phyloP scores from a whole-genome alignment of 2,113 vertebrate species.

The Hiodon alosoides region DNA sequence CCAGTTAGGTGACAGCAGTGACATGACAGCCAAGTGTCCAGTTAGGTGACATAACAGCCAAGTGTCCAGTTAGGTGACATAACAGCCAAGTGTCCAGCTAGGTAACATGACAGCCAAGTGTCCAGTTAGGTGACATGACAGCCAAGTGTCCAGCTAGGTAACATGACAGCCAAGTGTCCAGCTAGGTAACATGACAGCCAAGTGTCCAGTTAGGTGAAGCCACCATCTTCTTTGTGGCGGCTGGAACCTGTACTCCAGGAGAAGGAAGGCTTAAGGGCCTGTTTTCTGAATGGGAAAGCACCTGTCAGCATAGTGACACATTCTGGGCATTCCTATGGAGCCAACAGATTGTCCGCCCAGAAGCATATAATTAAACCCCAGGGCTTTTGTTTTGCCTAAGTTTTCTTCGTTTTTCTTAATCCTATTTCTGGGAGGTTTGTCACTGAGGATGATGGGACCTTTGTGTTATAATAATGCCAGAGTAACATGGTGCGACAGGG shows the following conservation, averaged over 20 bases:
- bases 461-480: too few species aligned
- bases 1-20: conserved; percentile 1
- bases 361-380: conserved; percentile 33
- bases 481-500: too few species aligned
- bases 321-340: conserved; percentile 27
- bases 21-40: background rate
- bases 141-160: too few species aligned
- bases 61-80: too few species aligned
- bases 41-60: too few species aligned
- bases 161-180: background rate
- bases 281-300: conserved; percentile 31
- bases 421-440: conserved; percentile 12
- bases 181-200: background rate
- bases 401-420: too few species aligned
- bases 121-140: too few species aligned
- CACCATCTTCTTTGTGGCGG: background rate
- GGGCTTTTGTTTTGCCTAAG: conserved; percentile 16
- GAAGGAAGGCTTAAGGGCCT: conserved; percentile 7
- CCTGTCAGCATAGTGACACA: conserved; percentile 36
- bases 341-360: conserved; percentile 22
- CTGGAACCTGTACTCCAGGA: conserved; percentile 4
- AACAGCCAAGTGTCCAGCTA: too few species aligned
- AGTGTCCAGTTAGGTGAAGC: conserved; percentile 2
- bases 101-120: too few species aligned
- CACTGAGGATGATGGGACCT: too few species aligned